Evolutionary conservation across 2,113 vertebrate genomes (phyloP), one percentile per base, ranked within the genome.

Genomic region (Tautogolabrus adspersus): DNA sequence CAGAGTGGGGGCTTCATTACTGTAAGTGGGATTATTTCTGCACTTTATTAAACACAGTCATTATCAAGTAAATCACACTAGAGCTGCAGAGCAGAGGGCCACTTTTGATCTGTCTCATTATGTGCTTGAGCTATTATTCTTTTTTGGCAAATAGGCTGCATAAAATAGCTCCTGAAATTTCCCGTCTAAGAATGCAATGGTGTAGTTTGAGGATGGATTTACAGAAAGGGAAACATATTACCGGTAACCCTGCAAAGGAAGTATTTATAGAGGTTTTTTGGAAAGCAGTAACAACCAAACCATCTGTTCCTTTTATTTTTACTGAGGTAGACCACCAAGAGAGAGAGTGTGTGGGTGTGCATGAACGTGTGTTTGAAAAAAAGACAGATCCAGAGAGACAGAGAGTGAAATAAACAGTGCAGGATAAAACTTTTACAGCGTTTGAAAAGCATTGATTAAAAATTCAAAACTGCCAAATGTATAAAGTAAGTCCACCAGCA

Each of bases 241-340:
- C 56, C 21, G 8, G 57, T 63, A 67, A 82, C 57, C 77, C 71
- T 54, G 40, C 52, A 73, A 42, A 21, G 10, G 21, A 77, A 49
- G 59, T 73, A 79, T 82, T 73, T 73, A 79, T 76, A 73, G 71
- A 37, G 42, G 15, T 82, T 34, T 78, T 67, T 11, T 0, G 65
- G 3, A 54, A 80, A 66, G 67, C 72, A 65, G 65, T 23, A 63
- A 79, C 21, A 80, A 56, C 15, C 60, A 55, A 52, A 70, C 51
- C 85, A 87, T 77, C 73, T 81, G 77, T 81, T 75, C 77, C 55
- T 59, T 40, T n/a, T 49, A 66, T 77, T 55, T 74, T 87, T 66
- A 70, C 58, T 62, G 64, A 60, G 66, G 40, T 22, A 21, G 78
- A 77, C 76, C 80, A 80, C 76, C 59, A 16, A 63, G 72, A 30